These are phyloP conservation scores for Phocides pigmalion DNA, from an alignment of 1,140 invertebrate genomes.

Conservation along the genomic window DNA sequence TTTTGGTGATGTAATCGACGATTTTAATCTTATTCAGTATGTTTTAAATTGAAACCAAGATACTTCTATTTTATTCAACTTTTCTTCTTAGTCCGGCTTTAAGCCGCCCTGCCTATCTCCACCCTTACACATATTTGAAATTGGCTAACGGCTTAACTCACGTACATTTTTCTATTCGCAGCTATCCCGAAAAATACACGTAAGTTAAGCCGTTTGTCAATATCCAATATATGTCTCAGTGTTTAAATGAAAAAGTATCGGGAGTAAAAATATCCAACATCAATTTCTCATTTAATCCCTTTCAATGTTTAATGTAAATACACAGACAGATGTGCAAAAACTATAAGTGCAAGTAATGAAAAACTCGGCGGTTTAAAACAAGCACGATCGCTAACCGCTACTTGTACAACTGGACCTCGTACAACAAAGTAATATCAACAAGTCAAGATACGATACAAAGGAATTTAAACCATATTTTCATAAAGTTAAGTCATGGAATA, in stretches of 20 bases:
- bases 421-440: conserved; percentile 16
- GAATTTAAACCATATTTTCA: conserved; percentile 6
- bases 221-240: no score
- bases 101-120: no score
- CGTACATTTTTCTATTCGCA: no score
- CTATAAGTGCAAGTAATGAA: conserved; percentile 12
- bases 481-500: neutral
- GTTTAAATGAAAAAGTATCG: neutral
- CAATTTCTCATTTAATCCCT: neutral
- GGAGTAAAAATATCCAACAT: neutral
- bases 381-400: conserved; percentile 9
- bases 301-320: neutral
- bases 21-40: no score
- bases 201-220: no score
- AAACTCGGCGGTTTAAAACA: neutral
- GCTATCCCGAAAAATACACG: no score
- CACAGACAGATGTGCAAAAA: conserved; percentile 10
- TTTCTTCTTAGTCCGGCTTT: no score
- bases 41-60: no score
- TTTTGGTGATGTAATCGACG: no score
- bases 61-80: no score
- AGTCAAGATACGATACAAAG: neutral
- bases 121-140: no score
- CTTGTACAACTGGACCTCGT: conserved; percentile 14
- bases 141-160: no score